phyloP scores from a whole-genome alignment of 2,797 vertebrate species.

The Enteromius thamalakanensis region DNA sequence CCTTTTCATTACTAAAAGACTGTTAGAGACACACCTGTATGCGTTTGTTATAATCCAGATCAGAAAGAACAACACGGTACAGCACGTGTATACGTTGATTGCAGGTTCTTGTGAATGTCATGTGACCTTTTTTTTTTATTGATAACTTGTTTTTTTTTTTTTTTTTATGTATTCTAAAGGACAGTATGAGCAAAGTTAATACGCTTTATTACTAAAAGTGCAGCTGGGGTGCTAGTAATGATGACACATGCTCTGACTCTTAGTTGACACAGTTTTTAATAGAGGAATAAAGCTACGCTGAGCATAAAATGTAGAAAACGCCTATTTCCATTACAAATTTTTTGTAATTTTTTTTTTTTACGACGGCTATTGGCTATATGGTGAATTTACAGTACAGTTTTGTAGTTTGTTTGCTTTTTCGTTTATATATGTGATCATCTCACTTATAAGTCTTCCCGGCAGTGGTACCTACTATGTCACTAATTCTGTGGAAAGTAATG shows the following conservation, averaged over 20 bases:
- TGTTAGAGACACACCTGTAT: conserved; percentile 19
- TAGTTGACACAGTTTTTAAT: conserved; percentile 28
- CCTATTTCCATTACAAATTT: background rate
- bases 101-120: conserved; percentile 68
- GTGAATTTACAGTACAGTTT: no score
- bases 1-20: background rate
- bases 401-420: background rate
- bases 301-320: background rate
- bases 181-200: conserved; percentile 42
- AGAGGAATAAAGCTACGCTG: background rate
- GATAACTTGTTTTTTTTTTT: conserved; percentile 55
- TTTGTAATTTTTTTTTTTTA: background rate
- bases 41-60: background rate
- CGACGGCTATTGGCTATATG: background rate
- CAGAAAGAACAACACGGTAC: conserved; percentile 5
- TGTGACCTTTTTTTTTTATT: conserved; percentile 68
- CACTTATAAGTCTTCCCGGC: background rate
- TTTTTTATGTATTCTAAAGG: conserved; percentile 49
- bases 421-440: background rate
- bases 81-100: background rate
- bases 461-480: background rate
- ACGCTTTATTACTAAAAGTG: conserved; percentile 64
- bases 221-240: conserved; percentile 59
- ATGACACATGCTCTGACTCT: conserved; percentile 56
- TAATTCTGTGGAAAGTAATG: background rate